Evolutionary conservation across 2,888 invertebrate genomes (phyloP).

Genomic region (Amphimallon solstitiale): DNA sequence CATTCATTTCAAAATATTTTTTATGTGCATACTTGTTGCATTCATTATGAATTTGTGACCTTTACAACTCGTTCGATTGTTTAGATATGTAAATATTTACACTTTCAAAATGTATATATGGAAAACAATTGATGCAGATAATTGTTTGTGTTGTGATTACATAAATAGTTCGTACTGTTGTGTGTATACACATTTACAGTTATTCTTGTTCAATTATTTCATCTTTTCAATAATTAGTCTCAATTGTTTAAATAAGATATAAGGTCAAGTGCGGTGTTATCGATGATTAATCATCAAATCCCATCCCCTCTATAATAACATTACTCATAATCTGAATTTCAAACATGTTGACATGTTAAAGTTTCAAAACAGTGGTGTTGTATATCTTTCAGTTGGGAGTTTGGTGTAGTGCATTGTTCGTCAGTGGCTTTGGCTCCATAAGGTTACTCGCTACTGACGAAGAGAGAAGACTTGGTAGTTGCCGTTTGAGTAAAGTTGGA

Average conservation of each 20-base stretch:
- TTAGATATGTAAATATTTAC: too few relatives aligned
- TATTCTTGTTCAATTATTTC: neutral
- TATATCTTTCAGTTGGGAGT: neutral
- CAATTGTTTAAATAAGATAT: neutral
- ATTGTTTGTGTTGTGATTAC: too few relatives aligned
- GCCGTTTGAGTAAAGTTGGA: neutral
- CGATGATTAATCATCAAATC: conserved; percentile 26
- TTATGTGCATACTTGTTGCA: too few relatives aligned
- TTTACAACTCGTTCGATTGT: too few relatives aligned
- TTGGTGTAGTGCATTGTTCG: neutral
- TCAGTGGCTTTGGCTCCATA: neutral
- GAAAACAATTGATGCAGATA: too few relatives aligned
- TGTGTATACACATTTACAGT: too few relatives aligned
- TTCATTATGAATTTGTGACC: too few relatives aligned
- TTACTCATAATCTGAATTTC: conserved; percentile 27
- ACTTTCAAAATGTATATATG: too few relatives aligned
- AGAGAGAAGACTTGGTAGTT: too few relatives aligned
- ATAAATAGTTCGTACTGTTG: too few relatives aligned
- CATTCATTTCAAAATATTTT: too few relatives aligned
- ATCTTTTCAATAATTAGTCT: neutral
- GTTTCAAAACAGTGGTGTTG: neutral
- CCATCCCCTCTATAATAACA: conserved; percentile 15
- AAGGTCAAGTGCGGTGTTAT: conserved; percentile 22
- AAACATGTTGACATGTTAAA: conserved; percentile 7
- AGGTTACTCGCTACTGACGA: too few relatives aligned